These are phyloP conservation scores for Drosophila neocordata DNA, from an alignment of 1,140 invertebrate species.

Conservation along the genomic window DNA sequence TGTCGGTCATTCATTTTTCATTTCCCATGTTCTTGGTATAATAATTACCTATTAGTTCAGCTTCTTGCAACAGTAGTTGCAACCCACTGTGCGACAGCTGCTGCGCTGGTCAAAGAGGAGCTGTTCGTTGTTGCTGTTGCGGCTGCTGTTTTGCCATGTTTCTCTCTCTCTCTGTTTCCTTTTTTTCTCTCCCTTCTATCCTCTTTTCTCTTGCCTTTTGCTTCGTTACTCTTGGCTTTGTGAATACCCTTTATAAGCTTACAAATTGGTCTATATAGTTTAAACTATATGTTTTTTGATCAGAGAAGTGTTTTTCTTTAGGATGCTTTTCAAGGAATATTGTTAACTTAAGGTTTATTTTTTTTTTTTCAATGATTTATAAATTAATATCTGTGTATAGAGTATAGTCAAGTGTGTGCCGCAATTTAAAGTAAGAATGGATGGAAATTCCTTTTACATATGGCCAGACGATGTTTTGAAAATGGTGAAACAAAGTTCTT, in stretches of 20 bases:
- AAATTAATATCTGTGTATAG: background rate
- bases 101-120: conserved; percentile 59
- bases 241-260: background rate
- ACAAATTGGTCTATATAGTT: no score
- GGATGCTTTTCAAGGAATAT: no score
- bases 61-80: conserved; percentile 28
- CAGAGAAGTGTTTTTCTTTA: no score
- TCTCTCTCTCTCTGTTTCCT: background rate
- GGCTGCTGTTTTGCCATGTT: conserved; percentile 40
- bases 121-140: conserved; percentile 50
- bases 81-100: conserved; percentile 49
- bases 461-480: conserved; percentile 24
- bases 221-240: background rate
- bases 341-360: no score
- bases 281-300: no score
- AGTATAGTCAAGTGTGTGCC: background rate
- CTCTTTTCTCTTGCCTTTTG: conserved; percentile 26
- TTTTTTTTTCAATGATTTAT: no score
- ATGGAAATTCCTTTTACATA: conserved; percentile 31
- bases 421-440: conserved; percentile 23
- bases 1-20: background rate
- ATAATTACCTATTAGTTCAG: conserved; percentile 12
- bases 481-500: conserved; percentile 30
- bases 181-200: no score
- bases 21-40: background rate